These are phyloP conservation scores for Popillia japonica DNA, from an alignment of 1,140 invertebrate genomes.

Conservation along the genomic window DNA sequence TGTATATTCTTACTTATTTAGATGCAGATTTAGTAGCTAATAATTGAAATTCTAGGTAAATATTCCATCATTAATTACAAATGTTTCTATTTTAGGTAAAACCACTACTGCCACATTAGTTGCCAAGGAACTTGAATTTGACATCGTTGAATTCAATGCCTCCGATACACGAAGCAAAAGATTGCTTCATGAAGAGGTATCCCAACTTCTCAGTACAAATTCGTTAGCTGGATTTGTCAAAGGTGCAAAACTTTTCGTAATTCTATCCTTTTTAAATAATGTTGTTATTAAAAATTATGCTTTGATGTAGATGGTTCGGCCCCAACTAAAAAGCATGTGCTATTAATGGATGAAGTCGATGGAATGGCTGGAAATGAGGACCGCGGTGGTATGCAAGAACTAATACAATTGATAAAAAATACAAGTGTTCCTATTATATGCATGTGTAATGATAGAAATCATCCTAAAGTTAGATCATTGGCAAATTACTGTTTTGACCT, in stretches of 20 bases:
- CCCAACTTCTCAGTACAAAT: conserved; percentile 77
- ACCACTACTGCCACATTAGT: conserved; percentile 87
- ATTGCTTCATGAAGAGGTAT: conserved; percentile 83
- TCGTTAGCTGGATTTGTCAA: conserved; percentile 50
- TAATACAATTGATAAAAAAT: conserved; percentile 92
- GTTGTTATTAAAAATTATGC: conserved; percentile 48
- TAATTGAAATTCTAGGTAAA: too few species aligned
- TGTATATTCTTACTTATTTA: too few species aligned
- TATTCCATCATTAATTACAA: too few species aligned
- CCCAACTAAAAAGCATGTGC: conserved; percentile 76
- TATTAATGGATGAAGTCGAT: conserved; percentile 99
- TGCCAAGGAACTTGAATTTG: conserved; percentile 86
- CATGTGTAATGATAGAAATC: conserved; percentile 97
- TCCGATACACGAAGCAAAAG: conserved; percentile 96
- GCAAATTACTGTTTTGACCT: conserved; percentile 96
- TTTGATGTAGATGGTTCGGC: conserved; percentile 60
- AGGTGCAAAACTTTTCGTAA: conserved; percentile 42
- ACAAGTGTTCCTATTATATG: conserved; percentile 95
- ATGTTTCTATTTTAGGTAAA: conserved; percentile 68
- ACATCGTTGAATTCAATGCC: conserved; percentile 95
- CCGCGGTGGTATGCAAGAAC: conserved; percentile 93
- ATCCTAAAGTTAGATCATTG: conserved; percentile 93
- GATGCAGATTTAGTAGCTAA: too few species aligned
- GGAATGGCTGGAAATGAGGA: conserved; percentile 99
- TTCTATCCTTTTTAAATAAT: background rate